Evolutionary conservation across 1,140 invertebrate species (phyloP).

Genomic region (Leptinotarsa texana): DNA sequence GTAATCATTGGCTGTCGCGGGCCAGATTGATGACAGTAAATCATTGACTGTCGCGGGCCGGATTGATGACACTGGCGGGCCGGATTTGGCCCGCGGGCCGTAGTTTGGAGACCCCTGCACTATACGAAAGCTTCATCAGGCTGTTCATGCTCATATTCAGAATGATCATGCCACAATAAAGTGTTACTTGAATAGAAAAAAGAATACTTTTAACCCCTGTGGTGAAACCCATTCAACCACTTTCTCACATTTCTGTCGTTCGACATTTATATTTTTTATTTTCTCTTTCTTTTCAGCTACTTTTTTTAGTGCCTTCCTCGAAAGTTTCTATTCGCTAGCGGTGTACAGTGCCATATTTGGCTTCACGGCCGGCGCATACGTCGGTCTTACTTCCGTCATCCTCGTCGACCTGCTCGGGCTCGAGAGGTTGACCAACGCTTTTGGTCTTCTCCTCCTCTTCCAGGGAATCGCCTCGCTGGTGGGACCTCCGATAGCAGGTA

Average conservation of each 20-base stretch:
- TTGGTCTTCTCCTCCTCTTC: conserved; percentile 88
- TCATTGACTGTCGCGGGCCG: no score
- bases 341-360: conserved; percentile 85
- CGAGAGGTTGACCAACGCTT: conserved; percentile 88
- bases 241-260: background rate
- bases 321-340: conserved; percentile 69
- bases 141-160: no score
- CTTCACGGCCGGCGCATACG: conserved; percentile 89
- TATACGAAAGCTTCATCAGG: no score
- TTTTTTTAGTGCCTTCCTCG: conserved; percentile 73
- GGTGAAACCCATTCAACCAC: no score
- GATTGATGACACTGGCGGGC: no score
- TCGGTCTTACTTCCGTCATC: conserved; percentile 89
- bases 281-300: conserved; percentile 70
- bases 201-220: background rate
- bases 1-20: no score
- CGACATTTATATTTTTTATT: conserved; percentile 19
- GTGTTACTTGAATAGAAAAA: background rate
- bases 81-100: no score
- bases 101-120: no score
- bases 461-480: conserved; percentile 89
- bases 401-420: conserved; percentile 85
- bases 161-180: no score
- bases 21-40: no score
- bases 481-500: conserved; percentile 88